Evolutionary conservation across 2,888 invertebrate genomes (phyloP).

Genomic region (Papilio gigon): DNA sequence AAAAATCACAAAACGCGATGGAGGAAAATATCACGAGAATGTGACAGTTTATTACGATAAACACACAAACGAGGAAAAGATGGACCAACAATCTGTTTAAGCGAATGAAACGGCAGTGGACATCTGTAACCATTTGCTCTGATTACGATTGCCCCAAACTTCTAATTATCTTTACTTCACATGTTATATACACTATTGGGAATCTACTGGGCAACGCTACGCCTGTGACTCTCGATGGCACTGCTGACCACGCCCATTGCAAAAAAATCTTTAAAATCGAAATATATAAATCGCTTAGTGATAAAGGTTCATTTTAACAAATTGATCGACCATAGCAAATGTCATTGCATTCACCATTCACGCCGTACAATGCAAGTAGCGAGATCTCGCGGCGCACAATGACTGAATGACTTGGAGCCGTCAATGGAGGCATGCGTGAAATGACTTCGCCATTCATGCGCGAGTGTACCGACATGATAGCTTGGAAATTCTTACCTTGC

Average conservation of each 20-base stretch:
- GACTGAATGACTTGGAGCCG: slow-evolving; percentile 6
- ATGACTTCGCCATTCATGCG: not conserved
- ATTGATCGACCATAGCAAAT: slow-evolving; percentile 33
- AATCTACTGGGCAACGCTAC: no score
- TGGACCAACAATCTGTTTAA: no score
- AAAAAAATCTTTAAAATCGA: not conserved
- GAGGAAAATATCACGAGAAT: not conserved
- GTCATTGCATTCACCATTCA: slow-evolving; percentile 21
- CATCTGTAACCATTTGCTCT: no score
- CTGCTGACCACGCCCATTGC: not conserved
- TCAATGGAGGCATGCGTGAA: slow-evolving; percentile 26
- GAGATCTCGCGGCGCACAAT: slow-evolving; percentile 6
- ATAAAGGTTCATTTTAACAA: slow-evolving; percentile 22
- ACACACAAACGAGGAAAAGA: no score
- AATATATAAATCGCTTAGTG: slow-evolving; percentile 19
- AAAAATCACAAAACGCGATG: not conserved
- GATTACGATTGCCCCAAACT: no score
- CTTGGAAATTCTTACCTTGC: not conserved
- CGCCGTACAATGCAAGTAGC: slow-evolving; percentile 15
- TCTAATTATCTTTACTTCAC: no score
- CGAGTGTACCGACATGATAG: not conserved
- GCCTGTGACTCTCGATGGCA: no score
- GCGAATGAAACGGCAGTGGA: no score
- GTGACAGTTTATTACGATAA: no score
- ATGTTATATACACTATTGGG: no score